A percentile compares a stretch with the other conserved stretches of the same genome.
Conservation (phyloP, 2,113 vertebrate species). For the Suricata suricatta region DNA sequence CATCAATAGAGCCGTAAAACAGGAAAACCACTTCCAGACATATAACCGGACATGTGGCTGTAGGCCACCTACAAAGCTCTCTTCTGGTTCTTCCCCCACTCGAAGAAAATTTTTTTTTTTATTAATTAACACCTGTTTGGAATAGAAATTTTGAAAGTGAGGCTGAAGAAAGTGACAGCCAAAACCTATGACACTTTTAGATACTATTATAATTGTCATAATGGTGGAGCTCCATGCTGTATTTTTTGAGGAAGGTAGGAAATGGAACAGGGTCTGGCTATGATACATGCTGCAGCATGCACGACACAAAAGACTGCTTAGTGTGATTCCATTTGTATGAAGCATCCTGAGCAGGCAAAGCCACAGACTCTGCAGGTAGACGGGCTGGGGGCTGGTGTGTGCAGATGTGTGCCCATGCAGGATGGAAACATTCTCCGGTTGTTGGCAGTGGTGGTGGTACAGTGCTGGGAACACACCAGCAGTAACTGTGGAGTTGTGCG, state of each 20-base stretch:
- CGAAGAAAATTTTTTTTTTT: background rate
- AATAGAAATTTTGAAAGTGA: slow-evolving; percentile 28
- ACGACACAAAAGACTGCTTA: background rate
- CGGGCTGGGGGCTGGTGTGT: background rate
- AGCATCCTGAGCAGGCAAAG: background rate
- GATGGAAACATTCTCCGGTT: background rate
- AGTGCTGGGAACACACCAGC: background rate
- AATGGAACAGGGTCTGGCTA: background rate
- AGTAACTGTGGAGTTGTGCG: background rate
- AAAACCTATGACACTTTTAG: background rate
- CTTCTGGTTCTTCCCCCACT: background rate
- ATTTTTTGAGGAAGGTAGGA: background rate
- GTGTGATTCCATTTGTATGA: background rate
- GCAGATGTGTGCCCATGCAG: background rate
- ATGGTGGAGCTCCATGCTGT: background rate
- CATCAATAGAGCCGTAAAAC: background rate
- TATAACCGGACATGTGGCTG: background rate
- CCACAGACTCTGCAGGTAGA: background rate
- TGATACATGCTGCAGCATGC: background rate
- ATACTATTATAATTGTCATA: background rate
- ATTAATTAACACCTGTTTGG: background rate
- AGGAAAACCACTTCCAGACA: background rate
- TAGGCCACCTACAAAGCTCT: background rate
- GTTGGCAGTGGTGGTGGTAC: background rate
- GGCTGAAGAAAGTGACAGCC: background rate